phyloP scores from a whole-genome alignment of 2,113 vertebrate genomes.

The Zosterops japonicus region DNA sequence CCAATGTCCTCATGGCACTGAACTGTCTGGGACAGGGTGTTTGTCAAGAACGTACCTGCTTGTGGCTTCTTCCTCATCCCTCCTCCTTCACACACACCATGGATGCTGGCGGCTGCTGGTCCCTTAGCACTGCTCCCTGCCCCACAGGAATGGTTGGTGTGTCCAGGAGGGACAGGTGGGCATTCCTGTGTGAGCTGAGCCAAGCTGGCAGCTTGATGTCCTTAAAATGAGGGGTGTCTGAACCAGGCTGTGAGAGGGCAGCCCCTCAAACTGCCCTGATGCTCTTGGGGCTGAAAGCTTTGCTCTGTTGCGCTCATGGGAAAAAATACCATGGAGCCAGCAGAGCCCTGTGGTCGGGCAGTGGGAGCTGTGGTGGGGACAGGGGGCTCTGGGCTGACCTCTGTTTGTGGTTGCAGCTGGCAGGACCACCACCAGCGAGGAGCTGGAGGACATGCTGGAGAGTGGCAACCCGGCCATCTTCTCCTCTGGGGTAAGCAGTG shows the following conservation, averaged over 20 bases:
- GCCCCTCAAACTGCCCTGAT: no score
- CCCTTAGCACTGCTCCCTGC: not conserved
- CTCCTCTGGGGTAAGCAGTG: slow-evolving; percentile 87
- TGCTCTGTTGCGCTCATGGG: not conserved
- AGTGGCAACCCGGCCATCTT: slow-evolving; percentile 96
- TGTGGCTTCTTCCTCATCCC: not conserved
- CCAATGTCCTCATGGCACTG: rapidly evolving
- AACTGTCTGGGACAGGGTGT: not conserved
- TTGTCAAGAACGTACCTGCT: not conserved
- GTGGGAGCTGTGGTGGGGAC: not conserved
- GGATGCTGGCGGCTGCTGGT: not conserved
- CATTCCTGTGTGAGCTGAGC: not conserved
- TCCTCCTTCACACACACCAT: not conserved
- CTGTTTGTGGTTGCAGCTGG: slow-evolving; percentile 79
- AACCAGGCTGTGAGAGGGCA: not conserved
- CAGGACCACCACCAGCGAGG: slow-evolving; percentile 93
- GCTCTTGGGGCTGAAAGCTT: not conserved
- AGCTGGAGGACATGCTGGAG: slow-evolving; percentile 96
- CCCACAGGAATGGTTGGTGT: not conserved
- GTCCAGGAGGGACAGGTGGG: not conserved
- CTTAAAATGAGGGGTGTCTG: not conserved
- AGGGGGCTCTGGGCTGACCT: not conserved
- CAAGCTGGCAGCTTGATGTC: not conserved
- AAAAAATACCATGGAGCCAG: not conserved
- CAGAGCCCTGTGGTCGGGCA: not conserved